Conservation (phyloP, 1,140 invertebrate genomes). For the Riptortus pedestris region DNA sequence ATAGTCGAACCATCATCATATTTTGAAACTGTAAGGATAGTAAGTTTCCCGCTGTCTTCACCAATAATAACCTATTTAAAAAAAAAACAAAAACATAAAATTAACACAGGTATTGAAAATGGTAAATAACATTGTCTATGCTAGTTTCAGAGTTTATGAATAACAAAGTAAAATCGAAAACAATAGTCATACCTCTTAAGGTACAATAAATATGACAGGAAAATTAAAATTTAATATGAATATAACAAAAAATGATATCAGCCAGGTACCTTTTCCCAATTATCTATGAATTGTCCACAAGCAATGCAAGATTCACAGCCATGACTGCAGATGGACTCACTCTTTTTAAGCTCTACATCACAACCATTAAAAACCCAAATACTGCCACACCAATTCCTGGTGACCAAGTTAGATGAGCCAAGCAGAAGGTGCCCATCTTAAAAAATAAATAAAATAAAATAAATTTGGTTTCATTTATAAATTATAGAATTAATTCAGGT, state of each 20-base stretch:
- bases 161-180: too few relatives aligned
- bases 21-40: constrained; percentile 27
- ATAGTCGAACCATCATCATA: constrained; percentile 27
- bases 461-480: too few relatives aligned
- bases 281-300: constrained; percentile 32
- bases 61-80: constrained; percentile 31
- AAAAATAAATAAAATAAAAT: constrained; percentile 23
- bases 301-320: constrained; percentile 30
- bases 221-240: too few relatives aligned
- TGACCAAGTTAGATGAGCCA: constrained; percentile 31
- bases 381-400: constrained; percentile 32
- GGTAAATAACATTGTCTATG: too few relatives aligned
- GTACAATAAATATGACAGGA: too few relatives aligned
- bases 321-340: constrained; percentile 29
- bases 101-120: not conserved
- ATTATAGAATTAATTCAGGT: not conserved
- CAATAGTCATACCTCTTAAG: too few relatives aligned
- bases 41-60: constrained; percentile 31
- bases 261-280: constrained; percentile 27
- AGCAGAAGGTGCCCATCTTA: constrained; percentile 31
- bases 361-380: constrained; percentile 32
- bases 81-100: constrained; percentile 9
- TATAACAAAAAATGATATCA: constrained; percentile 6
- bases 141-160: too few relatives aligned
- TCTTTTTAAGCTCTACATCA: constrained; percentile 26